phyloP scores from a whole-genome alignment of 2,113 vertebrate genomes.

The Sterna hirundo region DNA sequence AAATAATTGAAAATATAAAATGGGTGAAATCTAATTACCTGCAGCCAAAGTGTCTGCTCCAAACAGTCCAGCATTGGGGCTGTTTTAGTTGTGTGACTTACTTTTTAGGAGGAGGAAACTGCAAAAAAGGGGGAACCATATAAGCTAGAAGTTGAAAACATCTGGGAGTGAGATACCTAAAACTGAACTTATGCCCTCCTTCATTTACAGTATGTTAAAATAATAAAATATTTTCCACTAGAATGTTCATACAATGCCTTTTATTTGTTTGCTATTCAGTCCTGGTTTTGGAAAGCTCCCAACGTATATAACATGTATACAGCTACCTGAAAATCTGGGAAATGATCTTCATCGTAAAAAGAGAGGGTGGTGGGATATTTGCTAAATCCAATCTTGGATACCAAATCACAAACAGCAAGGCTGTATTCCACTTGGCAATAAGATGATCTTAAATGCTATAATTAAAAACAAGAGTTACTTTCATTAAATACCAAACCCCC shows the following conservation, averaged over 20 bases:
- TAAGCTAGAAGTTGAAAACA: slow-evolving; percentile 18
- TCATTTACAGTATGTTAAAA: not conserved
- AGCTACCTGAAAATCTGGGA: not conserved
- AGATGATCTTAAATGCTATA: slow-evolving; percentile 74
- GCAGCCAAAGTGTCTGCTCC: slow-evolving; percentile 18
- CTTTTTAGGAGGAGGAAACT: not conserved
- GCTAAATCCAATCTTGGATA: not conserved
- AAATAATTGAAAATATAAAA: slow-evolving; percentile 65
- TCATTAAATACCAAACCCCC: slow-evolving; percentile 74
- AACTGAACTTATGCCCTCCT: not conserved
- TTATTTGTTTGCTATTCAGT: not conserved
- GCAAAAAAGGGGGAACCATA: not conserved
- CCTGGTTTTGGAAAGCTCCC: not conserved
- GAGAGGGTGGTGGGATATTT: not conserved
- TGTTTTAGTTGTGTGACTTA: slow-evolving; percentile 19
- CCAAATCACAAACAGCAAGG: slow-evolving; percentile 1
- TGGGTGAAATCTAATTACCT: slow-evolving; percentile 54
- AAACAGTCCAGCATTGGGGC: not conserved
- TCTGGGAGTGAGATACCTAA: not conserved
- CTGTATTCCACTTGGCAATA: slow-evolving; percentile 66
- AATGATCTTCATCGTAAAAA: not conserved
- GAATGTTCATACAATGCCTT: not conserved
- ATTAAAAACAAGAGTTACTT: slow-evolving; percentile 77
- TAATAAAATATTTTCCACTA: slow-evolving; percentile 35
- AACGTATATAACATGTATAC: not conserved